Evolutionary conservation across 1,140 invertebrate genomes (phyloP).

Genomic region (Drosophila obscura): DNA sequence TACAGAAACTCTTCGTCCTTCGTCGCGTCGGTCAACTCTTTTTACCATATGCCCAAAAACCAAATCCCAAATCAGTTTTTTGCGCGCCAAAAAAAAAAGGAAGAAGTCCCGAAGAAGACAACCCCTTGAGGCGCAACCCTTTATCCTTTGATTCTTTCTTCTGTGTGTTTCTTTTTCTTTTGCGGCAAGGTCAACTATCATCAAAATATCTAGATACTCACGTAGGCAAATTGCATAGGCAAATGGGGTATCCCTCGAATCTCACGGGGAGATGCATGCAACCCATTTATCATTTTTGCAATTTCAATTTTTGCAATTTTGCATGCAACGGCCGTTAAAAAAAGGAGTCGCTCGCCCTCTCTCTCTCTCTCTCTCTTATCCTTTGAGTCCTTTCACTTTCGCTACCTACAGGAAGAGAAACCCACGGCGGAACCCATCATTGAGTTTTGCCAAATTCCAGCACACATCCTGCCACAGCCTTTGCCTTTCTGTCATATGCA

Average conservation of each 20-base stretch:
- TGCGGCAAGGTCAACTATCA: conserved; percentile 62
- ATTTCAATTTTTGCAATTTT: conserved; percentile 70
- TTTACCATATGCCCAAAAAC: conserved; percentile 69
- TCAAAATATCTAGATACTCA: conserved; percentile 37
- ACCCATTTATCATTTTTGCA: conserved; percentile 73
- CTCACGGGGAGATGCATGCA: conserved; percentile 47
- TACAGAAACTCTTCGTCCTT: conserved; percentile 9
- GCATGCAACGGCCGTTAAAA: conserved; percentile 72
- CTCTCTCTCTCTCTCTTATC: conserved; percentile 53
- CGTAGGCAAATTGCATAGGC: conserved; percentile 64
- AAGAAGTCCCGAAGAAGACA: conserved; percentile 51
- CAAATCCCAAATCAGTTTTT: conserved; percentile 41
- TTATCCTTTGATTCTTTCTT: conserved; percentile 4
- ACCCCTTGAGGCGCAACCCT: conserved; percentile 48
- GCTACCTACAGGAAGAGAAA: conserved; percentile 49
- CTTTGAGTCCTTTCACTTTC: conserved; percentile 77
- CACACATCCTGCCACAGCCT: conserved; percentile 41
- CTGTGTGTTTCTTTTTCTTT: conserved; percentile 7
- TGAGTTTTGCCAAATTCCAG: conserved; percentile 75
- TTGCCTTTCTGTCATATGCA: conserved; percentile 69
- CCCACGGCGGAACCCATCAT: neutral
- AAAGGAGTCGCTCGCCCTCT: neutral
- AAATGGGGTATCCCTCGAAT: conserved; percentile 32
- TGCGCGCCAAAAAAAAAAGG: conserved; percentile 70
- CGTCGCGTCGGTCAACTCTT: conserved; percentile 66